Base-by-base conservation (phyloP, 2,888 invertebrate species). In the Pyrrhia umbra region DNA sequence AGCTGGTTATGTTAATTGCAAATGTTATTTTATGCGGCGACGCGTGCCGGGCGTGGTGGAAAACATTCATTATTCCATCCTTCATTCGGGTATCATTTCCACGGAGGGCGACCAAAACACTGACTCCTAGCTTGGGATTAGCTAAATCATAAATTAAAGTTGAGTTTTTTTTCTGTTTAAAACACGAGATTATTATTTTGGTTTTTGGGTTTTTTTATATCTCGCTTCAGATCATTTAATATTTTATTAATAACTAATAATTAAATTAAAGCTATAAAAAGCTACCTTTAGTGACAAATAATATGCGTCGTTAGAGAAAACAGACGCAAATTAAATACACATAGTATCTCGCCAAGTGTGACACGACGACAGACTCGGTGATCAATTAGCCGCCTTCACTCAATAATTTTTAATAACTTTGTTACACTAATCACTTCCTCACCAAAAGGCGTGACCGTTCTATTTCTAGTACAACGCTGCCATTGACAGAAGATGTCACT, bases 401-500 rank as follows among this genome's bases (percentile, higher is more conserved):
- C 92, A 93, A 89, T 94, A 94, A 93, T 94, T 93, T 94, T 93
- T 94, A 94, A 94, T 92, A 94, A 94, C 89, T 92, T 90, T 84
- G 88, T 87, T 88, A 85, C 89, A 93, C 94, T 94, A 94, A 95
- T 94, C 91, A 94, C 93, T 92, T 94, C 93, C 92, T 92, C 87
- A 87, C 87, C 82, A 88, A 89, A 89, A 92, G 93, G 92, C 92
- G 93, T 92, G 91, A 92, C 93, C 86, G 85, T 90, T 91, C 94
- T 94, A 94, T 94, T 94, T 92, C 92, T 90, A 92, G 88, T 87
- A 84, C 83, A 84, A 86, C 89, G 87, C 89, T 90, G 92, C 81
- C 87, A 93, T 83, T 91, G 95, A 95, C 95, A 94, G 94, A 93
- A 94, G 90, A 91, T 94, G 94, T 95, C 95, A 95, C 92, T 93